Conservation (phyloP, 2,888 invertebrate species). For the Heliconius erato region DNA sequence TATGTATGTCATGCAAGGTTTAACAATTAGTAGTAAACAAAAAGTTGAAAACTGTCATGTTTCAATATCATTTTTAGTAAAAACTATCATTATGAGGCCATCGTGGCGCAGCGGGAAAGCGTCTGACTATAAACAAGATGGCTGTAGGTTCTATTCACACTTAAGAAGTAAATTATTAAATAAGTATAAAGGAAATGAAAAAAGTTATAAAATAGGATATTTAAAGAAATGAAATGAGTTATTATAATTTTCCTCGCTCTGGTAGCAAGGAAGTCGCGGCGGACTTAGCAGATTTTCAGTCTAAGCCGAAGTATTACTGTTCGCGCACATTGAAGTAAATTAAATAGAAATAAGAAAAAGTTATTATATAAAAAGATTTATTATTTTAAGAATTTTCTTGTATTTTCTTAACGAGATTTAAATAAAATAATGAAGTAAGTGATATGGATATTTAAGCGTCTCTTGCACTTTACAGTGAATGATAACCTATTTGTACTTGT, state of each 20-base stretch:
- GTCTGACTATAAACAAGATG: not conserved
- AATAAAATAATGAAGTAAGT: too few species aligned
- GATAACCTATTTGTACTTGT: not conserved
- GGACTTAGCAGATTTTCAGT: too few species aligned
- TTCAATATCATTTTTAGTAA: not conserved
- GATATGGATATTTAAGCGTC: not conserved
- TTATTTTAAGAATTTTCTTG: too few species aligned
- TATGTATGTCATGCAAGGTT: constrained; percentile 16
- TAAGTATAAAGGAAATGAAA: too few species aligned
- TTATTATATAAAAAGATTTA: too few species aligned
- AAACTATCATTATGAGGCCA: not conserved
- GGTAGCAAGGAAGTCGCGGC: not conserved
- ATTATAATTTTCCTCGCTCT: fast-evolving
- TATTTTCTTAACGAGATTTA: too few species aligned
- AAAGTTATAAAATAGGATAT: too few species aligned
- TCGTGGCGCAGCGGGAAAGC: too few species aligned
- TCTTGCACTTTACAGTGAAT: not conserved
- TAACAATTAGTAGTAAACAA: not conserved
- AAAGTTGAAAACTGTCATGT: not conserved
- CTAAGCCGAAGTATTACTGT: too few species aligned
- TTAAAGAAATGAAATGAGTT: not conserved
- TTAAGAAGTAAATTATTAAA: not conserved
- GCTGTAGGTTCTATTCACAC: not conserved
- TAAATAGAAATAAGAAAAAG: too few species aligned
- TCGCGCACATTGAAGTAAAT: too few species aligned